Base-by-base conservation (phyloP, 1,140 invertebrate species). In the Drosophila miranda region DNA sequence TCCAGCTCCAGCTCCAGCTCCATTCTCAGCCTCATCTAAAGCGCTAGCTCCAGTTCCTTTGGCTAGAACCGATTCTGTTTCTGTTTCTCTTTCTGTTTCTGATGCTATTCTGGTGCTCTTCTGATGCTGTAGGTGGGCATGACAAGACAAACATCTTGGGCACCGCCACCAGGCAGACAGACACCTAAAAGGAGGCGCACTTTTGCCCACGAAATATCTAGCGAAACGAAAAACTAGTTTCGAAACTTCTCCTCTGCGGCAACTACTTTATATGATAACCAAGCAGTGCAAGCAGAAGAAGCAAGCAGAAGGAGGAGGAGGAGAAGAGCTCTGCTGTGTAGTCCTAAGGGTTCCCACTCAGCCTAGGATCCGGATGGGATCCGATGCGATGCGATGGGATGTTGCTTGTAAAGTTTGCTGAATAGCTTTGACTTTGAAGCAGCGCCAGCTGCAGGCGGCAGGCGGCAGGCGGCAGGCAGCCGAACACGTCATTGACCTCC, bases 141-240 rank as follows among this genome's bases (percentile, higher is more conserved):
- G 77, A 75, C 77, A 79, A 70, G 64, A 56, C 59, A 75, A 58
- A 59, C 75, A 78, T 75, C 51, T 57, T 44, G 50, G 51, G 55
- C 50, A 50, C 52, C 58, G 56, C 26, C 30, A 14, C 23, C 23
- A 50, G 19, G 6, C n/a, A 38, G 51, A 69, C 51, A 64, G 66
- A 69, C 62, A 69, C 44, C 66, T 55, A 55, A 49, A 69, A 68
- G 51, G 66, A 68, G 66, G 66, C 62, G 46, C 56, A 44, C 56
- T 43, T 16, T 64, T 57, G 70, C 70, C 70, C 70, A 74, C 70
- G 70, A 74, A 76, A 72, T 13, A 59, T 73, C 55, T 72, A 73
- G 55, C 74, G 62, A 78, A 83, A 75, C 70, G 79, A 84, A 84
- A 84, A 84, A 84, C 80, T 84, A 84, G 80, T 84, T 84, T 72